Evolutionary conservation across 2,113 vertebrate species (phyloP), one percentile per base, ranked within the genome.

Genomic region (Grallaria varia): DNA sequence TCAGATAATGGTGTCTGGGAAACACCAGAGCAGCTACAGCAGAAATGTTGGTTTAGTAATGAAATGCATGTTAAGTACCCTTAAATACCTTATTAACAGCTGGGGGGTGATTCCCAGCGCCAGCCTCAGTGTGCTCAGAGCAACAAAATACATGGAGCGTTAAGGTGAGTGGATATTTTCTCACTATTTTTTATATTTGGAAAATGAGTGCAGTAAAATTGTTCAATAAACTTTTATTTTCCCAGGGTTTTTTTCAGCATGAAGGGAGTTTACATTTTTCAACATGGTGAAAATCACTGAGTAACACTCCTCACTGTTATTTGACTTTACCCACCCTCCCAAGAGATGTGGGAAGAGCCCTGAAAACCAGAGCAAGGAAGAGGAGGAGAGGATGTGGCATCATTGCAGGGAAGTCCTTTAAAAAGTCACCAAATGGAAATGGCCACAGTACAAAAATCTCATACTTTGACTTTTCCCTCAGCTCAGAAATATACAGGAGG

Each of bases 31-130:
- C 45, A 80, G n/a, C 50, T 90, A 67, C 35, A 81, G 84, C 69
- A 92, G 66, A 72, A 89, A 71, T 84, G 67, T 74, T 83, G 45
- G 50, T 73, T 96, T 73, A 91, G 42, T 71, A 90, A 94, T 80
- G 75, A 96, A 60, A 80, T 90, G 17, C 19, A 47, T 60, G 22
- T 83, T 74, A 95, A 95, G 27, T 82, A 68, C 8, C 62, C 62
- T 87, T 76, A 84, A 93, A 82, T 74, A 81, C 50, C 64, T 88
- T 39, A 88, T 77, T 88, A 93, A 59, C 59, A 91, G 49, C 81
- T 85, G 87, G 37, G 59, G 31, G 79, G 69, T 68, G 53, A 95
- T 82, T 84, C 69, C 40, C 53, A 87, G 78, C 0, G 0, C 49
- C 71, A 89, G 37, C 37, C 28, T 82, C 37, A 31, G 19, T 35